Conservation (phyloP, 2,888 invertebrate genomes). For the Lordiphosa andalusiaca region DNA sequence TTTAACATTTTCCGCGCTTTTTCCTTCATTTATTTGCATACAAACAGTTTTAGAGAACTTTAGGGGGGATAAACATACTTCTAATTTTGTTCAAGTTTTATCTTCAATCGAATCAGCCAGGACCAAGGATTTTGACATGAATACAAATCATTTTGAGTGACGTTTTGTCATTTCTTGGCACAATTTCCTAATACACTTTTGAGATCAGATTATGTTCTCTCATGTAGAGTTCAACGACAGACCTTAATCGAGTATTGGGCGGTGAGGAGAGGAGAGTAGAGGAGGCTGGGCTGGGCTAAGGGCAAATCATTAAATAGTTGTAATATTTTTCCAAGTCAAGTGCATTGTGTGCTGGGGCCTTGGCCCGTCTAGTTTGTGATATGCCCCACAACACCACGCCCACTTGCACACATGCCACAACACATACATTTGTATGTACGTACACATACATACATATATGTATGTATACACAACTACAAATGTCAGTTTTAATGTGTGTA, state of each 20-base stretch:
- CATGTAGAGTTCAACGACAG: slow-evolving; percentile 6
- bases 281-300: not conserved
- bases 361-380: slow-evolving; percentile 23
- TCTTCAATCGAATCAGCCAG: too few relatives aligned
- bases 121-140: too few relatives aligned
- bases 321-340: slow-evolving; percentile 17
- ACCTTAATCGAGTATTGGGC: slow-evolving; percentile 6
- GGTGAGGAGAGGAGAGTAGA: not conserved
- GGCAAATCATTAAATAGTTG: not conserved
- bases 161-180: too few relatives aligned
- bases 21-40: too few relatives aligned
- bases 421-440: not conserved
- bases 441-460: slow-evolving; percentile 6
- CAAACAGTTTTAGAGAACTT: too few relatives aligned
- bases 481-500: not conserved
- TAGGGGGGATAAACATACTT: too few relatives aligned
- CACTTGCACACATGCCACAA: not conserved
- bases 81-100: too few relatives aligned
- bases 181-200: not conserved
- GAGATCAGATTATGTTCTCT: too few relatives aligned
- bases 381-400: slow-evolving; percentile 9
- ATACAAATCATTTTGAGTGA: too few relatives aligned
- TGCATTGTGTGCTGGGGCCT: slow-evolving; percentile 34
- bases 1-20: too few relatives aligned
- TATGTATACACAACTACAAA: not conserved